Evolutionary conservation across 2,113 vertebrate species (phyloP).

Genomic region (Pluvianellus socialis): DNA sequence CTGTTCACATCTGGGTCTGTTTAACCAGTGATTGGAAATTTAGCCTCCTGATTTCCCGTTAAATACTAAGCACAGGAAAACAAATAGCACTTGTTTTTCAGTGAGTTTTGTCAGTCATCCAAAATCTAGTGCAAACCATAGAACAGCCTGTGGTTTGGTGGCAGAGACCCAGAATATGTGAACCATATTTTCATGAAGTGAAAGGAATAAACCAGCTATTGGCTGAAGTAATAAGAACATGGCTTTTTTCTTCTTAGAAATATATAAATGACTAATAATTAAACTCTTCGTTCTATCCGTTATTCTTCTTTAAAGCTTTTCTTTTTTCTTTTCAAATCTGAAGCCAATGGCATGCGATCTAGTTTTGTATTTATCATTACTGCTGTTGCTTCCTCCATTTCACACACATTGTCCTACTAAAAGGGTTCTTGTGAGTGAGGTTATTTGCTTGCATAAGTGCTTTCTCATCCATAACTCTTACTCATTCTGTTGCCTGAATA

Average conservation of each 20-base stretch:
- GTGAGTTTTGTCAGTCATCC: constrained; percentile 78
- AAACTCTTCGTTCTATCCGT: constrained; percentile 26
- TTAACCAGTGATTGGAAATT: constrained; percentile 84
- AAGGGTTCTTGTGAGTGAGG: background rate
- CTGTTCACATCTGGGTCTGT: constrained; percentile 77
- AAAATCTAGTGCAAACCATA: constrained; percentile 74
- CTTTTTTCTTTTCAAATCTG: constrained; percentile 51
- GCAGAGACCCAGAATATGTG: constrained; percentile 73
- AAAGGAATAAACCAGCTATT: constrained; percentile 66
- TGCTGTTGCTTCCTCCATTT: constrained; percentile 2
- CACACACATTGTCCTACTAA: background rate
- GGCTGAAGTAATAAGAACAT: constrained; percentile 16
- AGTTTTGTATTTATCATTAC: constrained; percentile 46
- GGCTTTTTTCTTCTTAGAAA: constrained; percentile 38
- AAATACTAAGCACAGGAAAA: constrained; percentile 83
- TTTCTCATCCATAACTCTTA: background rate
- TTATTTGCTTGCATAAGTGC: background rate
- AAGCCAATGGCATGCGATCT: constrained; percentile 31
- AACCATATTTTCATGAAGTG: constrained; percentile 53
- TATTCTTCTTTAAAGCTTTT: constrained; percentile 17
- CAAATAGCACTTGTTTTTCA: constrained; percentile 86
- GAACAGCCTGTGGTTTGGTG: constrained; percentile 76
- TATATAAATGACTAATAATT: constrained; percentile 55
- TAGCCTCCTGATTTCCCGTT: constrained; percentile 83
- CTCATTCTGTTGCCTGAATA: background rate